Conservation (phyloP, 2,888 invertebrate species). For the Chesias legatella region DNA sequence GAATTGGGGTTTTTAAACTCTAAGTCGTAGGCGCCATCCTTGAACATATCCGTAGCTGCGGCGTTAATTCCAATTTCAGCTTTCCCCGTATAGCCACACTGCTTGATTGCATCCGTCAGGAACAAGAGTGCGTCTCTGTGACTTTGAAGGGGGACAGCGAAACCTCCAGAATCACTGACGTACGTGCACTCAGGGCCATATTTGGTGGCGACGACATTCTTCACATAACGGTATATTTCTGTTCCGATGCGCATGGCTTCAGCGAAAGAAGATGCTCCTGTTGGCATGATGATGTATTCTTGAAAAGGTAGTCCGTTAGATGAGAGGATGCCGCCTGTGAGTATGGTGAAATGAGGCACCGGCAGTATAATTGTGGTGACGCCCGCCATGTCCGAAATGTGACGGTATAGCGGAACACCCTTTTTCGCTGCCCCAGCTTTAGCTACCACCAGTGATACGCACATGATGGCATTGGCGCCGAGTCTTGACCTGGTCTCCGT, state of each 20-base stretch:
- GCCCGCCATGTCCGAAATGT: conserved; percentile 97
- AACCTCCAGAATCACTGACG: conserved; percentile 98
- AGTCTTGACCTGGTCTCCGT: conserved; percentile 97
- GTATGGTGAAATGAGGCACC: conserved; percentile 98
- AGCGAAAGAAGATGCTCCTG: conserved; percentile 93
- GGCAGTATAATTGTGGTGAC: conserved; percentile 94
- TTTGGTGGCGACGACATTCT: conserved; percentile 93
- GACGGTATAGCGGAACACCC: conserved; percentile 91
- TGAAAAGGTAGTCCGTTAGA: conserved; percentile 98
- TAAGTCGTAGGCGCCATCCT: conserved; percentile 92
- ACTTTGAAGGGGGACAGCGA: conserved; percentile 96
- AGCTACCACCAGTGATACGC: conserved; percentile 96
- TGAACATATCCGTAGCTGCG: conserved; percentile 96
- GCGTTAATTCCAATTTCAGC: conserved; percentile 97
- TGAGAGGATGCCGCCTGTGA: conserved; percentile 98
- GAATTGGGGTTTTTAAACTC: conserved; percentile 98
- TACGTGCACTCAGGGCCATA: conserved; percentile 95
- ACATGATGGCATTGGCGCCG: conserved; percentile 98
- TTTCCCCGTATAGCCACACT: conserved; percentile 96
- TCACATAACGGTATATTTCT: conserved; percentile 96
- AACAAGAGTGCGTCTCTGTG: conserved; percentile 95
- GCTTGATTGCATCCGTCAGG: conserved; percentile 91
- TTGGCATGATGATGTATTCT: conserved; percentile 96
- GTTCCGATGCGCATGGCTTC: conserved; percentile 99
- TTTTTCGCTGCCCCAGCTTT: conserved; percentile 99